Base-by-base conservation (phyloP, 1,140 invertebrate genomes). In the Hypsibius dujardini region DNA sequence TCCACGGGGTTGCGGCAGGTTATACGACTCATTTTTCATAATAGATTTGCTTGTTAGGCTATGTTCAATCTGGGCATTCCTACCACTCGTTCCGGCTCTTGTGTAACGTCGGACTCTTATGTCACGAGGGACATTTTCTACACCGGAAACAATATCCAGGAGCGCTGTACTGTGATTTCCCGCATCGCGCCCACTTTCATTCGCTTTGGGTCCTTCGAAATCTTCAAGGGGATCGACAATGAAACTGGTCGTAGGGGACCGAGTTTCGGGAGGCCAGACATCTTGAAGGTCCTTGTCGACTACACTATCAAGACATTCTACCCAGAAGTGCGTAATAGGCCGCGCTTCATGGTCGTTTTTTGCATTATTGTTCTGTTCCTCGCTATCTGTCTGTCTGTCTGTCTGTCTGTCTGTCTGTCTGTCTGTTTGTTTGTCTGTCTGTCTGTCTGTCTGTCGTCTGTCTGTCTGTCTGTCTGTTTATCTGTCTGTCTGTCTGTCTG, bases 221-320 rank as follows among this genome's bases (percentile, higher is more conserved):
- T 67, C 42, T 42, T 67, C 73, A 81, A 81, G 71, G 75, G 77
- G 1, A 62, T 76, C 40, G 80, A 82, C 73, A 72, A 71, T 47
- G 71, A 76, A 7, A 81, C 79, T 60, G 77, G 78, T 46, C 73
- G 77, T 62, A 72, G 72, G 60, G 82, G 76, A 71, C 84, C 73
- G 75, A 82, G 76, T 79, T 77, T 76, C 74, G 83, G 74, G 77
- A 83, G 76, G 71, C 79, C 73, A 28, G 78, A 82, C 47, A 78
- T 84, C 1, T 76, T 87, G 67, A 79, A 77, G 47, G 79, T 80
- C 59, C 76, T 87, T 7, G 72, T 83, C 2, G 82, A 87, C 74
- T 87, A 86, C 76, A 80, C 84, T 7, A 82, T 87, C 42, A 79
- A 84, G 79, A 84, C 83, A 73, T 83, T 84, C 77, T 86, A 83